These are phyloP conservation scores for Nansenia antarctica DNA, from an alignment of 2,113 vertebrate species.

Conservation along the genomic window DNA sequence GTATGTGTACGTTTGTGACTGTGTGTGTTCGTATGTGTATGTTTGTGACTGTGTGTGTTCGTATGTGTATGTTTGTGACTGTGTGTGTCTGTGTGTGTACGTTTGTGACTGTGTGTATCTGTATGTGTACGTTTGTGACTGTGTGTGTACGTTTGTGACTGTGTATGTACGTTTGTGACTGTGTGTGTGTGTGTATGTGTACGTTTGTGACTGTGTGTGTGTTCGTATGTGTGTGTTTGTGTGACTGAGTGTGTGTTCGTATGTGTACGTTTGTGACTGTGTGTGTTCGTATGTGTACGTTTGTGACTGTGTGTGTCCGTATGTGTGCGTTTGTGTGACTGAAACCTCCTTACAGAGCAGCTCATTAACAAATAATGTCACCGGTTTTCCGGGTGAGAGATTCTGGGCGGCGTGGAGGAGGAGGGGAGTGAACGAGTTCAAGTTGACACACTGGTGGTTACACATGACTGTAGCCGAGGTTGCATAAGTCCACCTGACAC, in stretches of 20 bases:
- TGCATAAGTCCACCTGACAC: constrained; percentile 13
- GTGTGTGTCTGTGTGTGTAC: not conserved
- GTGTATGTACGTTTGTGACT: constrained; percentile 16
- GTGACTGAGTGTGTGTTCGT: too few relatives aligned
- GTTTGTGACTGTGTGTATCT: not conserved
- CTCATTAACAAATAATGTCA: constrained; percentile 64
- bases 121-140: not conserved
- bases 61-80: too few relatives aligned
- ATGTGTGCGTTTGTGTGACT: not conserved
- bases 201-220: too few relatives aligned
- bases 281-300: too few relatives aligned
- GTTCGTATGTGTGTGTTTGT: too few relatives aligned
- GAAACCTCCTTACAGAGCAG: constrained; percentile 29
- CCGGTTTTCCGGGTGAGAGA: constrained; percentile 25
- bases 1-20: constrained; percentile 18
- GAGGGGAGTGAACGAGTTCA: constrained; percentile 45
- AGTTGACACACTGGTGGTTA: constrained; percentile 42
- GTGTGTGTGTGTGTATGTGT: too few relatives aligned
- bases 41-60: too few relatives aligned
- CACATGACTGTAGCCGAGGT: constrained; percentile 39
- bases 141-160: not conserved
- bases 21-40: too few relatives aligned
- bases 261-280: too few relatives aligned
- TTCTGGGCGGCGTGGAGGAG: constrained; percentile 33
- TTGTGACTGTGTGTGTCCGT: not conserved